Percentiles rank a stretch among this genome's conserved stretches.
Evolutionary conservation across 2,888 invertebrate genomes (phyloP).

Genomic region (Exephanes ischioxanthus): DNA sequence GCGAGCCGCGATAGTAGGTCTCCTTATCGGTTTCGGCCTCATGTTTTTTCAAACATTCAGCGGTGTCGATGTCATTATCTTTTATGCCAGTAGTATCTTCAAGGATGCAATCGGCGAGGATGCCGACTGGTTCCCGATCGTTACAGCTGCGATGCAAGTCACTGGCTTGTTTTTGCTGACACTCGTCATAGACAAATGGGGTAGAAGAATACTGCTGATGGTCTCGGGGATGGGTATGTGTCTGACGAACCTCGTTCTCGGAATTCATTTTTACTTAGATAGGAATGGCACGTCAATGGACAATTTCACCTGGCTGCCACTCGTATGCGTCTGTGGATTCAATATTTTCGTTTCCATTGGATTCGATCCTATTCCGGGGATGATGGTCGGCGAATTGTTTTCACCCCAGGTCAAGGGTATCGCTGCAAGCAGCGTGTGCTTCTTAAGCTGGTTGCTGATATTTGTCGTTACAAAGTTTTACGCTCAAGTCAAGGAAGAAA

Average conservation of each 20-base stretch:
- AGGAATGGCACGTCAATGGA: constrained; percentile 83
- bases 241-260: constrained; percentile 89
- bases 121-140: constrained; percentile 89
- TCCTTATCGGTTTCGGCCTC: constrained; percentile 90
- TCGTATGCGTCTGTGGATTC: constrained; percentile 91
- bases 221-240: constrained; percentile 91
- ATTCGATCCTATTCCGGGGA: constrained; percentile 95
- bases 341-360: constrained; percentile 93
- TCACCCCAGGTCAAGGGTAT: constrained; percentile 92
- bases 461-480: constrained; percentile 93
- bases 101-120: constrained; percentile 86
- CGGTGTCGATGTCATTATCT: constrained; percentile 94
- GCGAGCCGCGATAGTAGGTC: constrained; percentile 88
- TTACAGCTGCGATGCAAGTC: constrained; percentile 94
- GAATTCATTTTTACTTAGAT: constrained; percentile 88
- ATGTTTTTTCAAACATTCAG: constrained; percentile 96
- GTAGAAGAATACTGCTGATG: constrained; percentile 91
- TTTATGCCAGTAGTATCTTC: constrained; percentile 92
- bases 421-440: constrained; percentile 92
- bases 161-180: constrained; percentile 91
- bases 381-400: constrained; percentile 94
- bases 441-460: constrained; percentile 93
- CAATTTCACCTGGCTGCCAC: constrained; percentile 90
- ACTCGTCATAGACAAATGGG: constrained; percentile 92
- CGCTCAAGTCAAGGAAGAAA: constrained; percentile 86